Base-by-base conservation (phyloP, 2,888 invertebrate species). In the Carcina quercana region DNA sequence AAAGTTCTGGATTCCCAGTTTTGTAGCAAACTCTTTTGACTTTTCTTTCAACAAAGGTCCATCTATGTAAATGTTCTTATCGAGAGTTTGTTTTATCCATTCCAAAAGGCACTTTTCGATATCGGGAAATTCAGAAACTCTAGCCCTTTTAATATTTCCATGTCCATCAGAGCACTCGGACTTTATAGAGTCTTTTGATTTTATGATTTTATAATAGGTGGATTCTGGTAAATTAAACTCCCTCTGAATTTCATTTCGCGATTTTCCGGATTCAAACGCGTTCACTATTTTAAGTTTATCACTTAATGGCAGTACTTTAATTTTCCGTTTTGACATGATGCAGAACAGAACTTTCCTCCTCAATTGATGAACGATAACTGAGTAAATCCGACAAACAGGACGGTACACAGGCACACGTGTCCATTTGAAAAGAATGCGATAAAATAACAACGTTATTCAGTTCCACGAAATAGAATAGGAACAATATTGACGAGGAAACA, bases 31-130 rank as follows among this genome's bases (percentile, higher is more conserved):
- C 13, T 45, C 38, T 42, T 38, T 35, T 15, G 40, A 31, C 38
- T 48, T 44, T 45, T 45, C 32, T 41, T 46, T 42, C 24, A 48
- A 27, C 28, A 45, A 13, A 11, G 34, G 37, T 42, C 42, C 42
- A 34, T 31, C 17, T 41, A 44, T 35, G 25, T 31, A 38, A 39
- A 43, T 39, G 15, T 45, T 48, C 19, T 38, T 36, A 31, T 36
- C 27, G 27, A 28, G 30, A 20, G 32, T 28, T 29, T 42, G 34
- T 29, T 44, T 39, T 22, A 41, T 37, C 41, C 39, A 41, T 41
- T 34, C 32, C 13, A 32, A 32, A 24, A 43, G 37, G 28, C 40
- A 43, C 28, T 47, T 42, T 38, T 44, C 42, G 17, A 46, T 30
- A 15, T 22, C 39, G 30, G 24, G 42, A 35, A 38, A 44, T 25